Evolutionary conservation across 2,888 invertebrate species (phyloP).

Genomic region (Harpagoxenus sublaevis): DNA sequence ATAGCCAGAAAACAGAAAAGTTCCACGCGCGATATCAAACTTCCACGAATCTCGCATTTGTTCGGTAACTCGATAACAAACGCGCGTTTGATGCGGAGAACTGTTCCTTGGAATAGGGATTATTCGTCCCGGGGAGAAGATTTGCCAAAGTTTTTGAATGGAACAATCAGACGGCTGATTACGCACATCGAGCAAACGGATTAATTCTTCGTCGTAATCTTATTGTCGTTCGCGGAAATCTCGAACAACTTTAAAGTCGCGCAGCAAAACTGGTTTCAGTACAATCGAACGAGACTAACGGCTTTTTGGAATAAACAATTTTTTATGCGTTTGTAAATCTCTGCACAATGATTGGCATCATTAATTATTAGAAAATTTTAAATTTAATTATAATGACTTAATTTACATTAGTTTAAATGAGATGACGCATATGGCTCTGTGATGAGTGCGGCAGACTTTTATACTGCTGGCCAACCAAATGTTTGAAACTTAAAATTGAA

Average conservation of each 20-base stretch:
- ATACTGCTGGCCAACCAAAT: background rate
- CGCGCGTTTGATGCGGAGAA: slow-evolving; percentile 26
- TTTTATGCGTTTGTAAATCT: background rate
- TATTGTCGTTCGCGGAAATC: slow-evolving; percentile 57
- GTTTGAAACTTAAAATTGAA: background rate
- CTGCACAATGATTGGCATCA: background rate
- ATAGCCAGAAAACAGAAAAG: slow-evolving; percentile 29
- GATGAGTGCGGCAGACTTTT: background rate
- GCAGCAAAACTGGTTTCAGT: background rate
- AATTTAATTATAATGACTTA: background rate
- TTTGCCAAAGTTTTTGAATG: slow-evolving; percentile 46
- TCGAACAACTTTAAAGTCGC: slow-evolving; percentile 15
- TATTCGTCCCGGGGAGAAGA: slow-evolving; percentile 37
- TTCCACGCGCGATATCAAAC: slow-evolving; percentile 30
- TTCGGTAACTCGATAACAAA: slow-evolving; percentile 44
- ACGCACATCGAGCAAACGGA: slow-evolving; percentile 59
- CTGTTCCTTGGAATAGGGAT: slow-evolving; percentile 35
- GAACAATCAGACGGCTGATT: slow-evolving; percentile 71
- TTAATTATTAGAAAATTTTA: background rate
- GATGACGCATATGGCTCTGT: background rate
- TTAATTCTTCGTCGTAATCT: slow-evolving; percentile 69
- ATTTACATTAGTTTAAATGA: background rate
- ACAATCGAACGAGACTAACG: background rate
- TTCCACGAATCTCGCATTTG: slow-evolving; percentile 40
- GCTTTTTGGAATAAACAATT: background rate